Evolutionary conservation across 92 coral and sea anemone genomes (phyloP).

Genomic region (Porites lobata): DNA sequence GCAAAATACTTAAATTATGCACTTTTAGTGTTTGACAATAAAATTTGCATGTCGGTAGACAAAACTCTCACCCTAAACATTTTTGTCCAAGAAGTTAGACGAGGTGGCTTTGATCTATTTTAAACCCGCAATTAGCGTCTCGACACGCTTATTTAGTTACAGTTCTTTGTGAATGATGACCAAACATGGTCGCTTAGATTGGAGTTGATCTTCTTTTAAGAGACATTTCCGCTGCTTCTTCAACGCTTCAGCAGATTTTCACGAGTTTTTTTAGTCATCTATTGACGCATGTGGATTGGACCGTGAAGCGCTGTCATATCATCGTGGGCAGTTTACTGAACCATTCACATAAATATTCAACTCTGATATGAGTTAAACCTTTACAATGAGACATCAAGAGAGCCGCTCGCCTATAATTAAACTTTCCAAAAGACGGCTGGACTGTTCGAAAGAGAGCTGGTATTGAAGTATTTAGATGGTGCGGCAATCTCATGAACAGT

Average conservation of each 20-base stretch:
- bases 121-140: background rate
- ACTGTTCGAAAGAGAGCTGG: slow-evolving; percentile 49
- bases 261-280: slow-evolving; percentile 5
- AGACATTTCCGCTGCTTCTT: slow-evolving; percentile 36
- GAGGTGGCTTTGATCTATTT: slow-evolving; percentile 7
- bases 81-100: background rate
- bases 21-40: slow-evolving; percentile 1
- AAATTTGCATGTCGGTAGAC: slow-evolving; percentile 39
- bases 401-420: slow-evolving; percentile 38
- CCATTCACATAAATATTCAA: slow-evolving; percentile 50
- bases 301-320: slow-evolving; percentile 57
- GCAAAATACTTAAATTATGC: slow-evolving; percentile 17
- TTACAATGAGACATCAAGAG: slow-evolving; percentile 15
- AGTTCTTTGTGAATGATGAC: background rate
- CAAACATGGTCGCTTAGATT: slow-evolving; percentile 8
- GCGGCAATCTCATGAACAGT: slow-evolving; percentile 15
- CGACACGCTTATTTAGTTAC: background rate
- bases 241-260: slow-evolving; percentile 10
- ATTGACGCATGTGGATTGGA: slow-evolving; percentile 53
- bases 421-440: slow-evolving; percentile 35
- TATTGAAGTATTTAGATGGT: slow-evolving; percentile 27
- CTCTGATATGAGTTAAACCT: slow-evolving; percentile 38
- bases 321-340: slow-evolving; percentile 14
- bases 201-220: background rate
- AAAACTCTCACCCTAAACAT: background rate